phyloP scores from a whole-genome alignment of 2,113 vertebrate genomes.

The Capreolus pygargus region DNA sequence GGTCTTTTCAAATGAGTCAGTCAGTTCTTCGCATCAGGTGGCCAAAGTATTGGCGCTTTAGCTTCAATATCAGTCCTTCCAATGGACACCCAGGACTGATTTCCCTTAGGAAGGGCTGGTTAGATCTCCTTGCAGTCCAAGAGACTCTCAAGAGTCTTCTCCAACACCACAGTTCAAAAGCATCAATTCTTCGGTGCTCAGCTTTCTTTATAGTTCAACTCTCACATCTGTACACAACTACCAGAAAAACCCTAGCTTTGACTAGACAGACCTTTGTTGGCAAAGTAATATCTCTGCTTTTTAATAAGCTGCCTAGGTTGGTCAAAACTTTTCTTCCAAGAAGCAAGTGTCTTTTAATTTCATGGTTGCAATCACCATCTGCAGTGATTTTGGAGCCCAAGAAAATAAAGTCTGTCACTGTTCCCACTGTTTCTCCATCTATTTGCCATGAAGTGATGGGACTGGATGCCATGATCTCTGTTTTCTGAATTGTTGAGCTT shows the following conservation, averaged over 20 bases:
- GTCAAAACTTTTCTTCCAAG: neutral
- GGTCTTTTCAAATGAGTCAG: neutral
- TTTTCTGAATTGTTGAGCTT: neutral
- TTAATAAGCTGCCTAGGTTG: neutral
- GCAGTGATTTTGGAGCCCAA: neutral
- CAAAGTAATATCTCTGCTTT: neutral
- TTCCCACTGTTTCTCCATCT: neutral
- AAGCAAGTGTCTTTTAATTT: neutral
- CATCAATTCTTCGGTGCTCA: rapidly evolving
- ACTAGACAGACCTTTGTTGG: neutral
- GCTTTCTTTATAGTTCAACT: neutral
- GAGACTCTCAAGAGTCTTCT: neutral
- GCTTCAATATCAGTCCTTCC: neutral
- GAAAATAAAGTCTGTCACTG: neutral
- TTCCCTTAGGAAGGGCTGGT: neutral
- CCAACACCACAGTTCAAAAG: neutral
- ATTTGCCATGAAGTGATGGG: neutral
- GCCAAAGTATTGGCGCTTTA: neutral
- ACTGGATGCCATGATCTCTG: rapidly evolving
- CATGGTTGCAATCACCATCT: neutral
- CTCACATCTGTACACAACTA: neutral
- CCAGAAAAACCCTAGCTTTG: neutral
- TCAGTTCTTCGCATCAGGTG: neutral
- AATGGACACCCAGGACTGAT: neutral
- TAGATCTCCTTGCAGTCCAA: neutral